These are phyloP conservation scores for Chelonus formosanus DNA, from an alignment of 2,888 invertebrate genomes.

Conservation along the genomic window DNA sequence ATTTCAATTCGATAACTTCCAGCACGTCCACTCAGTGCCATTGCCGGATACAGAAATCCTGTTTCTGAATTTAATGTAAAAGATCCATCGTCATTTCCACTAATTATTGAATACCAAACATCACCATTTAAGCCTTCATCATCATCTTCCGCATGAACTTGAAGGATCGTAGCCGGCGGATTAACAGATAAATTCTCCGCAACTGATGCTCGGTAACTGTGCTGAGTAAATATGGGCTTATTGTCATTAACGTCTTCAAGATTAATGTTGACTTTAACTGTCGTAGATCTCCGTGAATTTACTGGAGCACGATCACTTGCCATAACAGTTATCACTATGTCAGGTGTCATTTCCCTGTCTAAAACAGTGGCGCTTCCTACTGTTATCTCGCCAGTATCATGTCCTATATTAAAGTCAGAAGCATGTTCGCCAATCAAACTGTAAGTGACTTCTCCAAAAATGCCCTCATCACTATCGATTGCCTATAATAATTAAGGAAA, in stretches of 20 bases:
- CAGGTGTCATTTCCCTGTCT: slow-evolving; percentile 79
- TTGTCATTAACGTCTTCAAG: slow-evolving; percentile 91
- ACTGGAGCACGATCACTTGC: slow-evolving; percentile 83
- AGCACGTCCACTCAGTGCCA: slow-evolving; percentile 74
- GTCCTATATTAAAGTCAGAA: slow-evolving; percentile 77
- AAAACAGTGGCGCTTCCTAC: slow-evolving; percentile 77
- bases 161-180: slow-evolving; percentile 79
- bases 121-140: slow-evolving; percentile 83
- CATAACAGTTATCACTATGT: slow-evolving; percentile 79
- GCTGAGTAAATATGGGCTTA: slow-evolving; percentile 80
- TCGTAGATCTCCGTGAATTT: slow-evolving; percentile 74
- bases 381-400: slow-evolving; percentile 77
- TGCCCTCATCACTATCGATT: slow-evolving; percentile 78
- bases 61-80: slow-evolving; percentile 80
- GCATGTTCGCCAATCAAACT: slow-evolving; percentile 79
- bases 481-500: slow-evolving; percentile 63
- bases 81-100: slow-evolving; percentile 74
- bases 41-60: slow-evolving; percentile 84
- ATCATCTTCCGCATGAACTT: slow-evolving; percentile 79
- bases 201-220: slow-evolving; percentile 80
- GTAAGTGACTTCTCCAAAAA: slow-evolving; percentile 82
- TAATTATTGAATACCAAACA: slow-evolving; percentile 77
- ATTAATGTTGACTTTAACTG: slow-evolving; percentile 81
- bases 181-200: slow-evolving; percentile 83
- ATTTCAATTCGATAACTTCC: slow-evolving; percentile 72